Evolutionary conservation across 92 coral and sea anemone species (phyloP).

Genomic region (Paragorgia papillata): DNA sequence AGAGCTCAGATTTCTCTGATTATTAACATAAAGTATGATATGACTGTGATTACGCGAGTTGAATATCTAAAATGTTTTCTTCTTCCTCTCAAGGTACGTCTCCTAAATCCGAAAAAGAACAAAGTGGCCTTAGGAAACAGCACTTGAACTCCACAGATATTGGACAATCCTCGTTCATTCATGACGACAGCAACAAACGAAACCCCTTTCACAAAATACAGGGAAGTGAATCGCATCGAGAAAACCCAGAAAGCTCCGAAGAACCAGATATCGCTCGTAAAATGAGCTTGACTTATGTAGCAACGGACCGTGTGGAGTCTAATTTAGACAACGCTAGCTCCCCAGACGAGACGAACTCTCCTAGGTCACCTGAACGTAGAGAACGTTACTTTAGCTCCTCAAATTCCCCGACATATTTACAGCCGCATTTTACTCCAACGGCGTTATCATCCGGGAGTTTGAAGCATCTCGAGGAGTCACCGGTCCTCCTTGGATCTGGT

Average conservation of each 20-base stretch:
- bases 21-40: no score
- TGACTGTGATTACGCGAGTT: no score
- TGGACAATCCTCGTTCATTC: neutral
- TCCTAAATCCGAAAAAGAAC: no score
- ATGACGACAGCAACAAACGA: neutral
- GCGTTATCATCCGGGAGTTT: conserved; percentile 79
- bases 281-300: conserved; percentile 1
- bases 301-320: conserved; percentile 1
- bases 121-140: conserved; percentile 4
- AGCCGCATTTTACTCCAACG: conserved; percentile 50
- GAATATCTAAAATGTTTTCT: no score
- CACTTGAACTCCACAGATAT: neutral
- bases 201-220: no score
- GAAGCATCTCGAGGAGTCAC: conserved; percentile 85
- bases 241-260: neutral
- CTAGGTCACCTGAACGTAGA: conserved; percentile 59
- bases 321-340: conserved; percentile 21
- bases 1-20: no score
- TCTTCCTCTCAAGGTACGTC: neutral
- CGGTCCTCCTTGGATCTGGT: conserved; percentile 58
- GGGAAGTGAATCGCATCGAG: no score
- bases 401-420: conserved; percentile 24
- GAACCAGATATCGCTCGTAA: neutral
- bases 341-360: conserved; percentile 41
- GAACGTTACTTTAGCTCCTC: conserved; percentile 67